These are phyloP conservation scores for Pica pica DNA, from an alignment of 2,113 vertebrate genomes.

Conservation along the genomic window DNA sequence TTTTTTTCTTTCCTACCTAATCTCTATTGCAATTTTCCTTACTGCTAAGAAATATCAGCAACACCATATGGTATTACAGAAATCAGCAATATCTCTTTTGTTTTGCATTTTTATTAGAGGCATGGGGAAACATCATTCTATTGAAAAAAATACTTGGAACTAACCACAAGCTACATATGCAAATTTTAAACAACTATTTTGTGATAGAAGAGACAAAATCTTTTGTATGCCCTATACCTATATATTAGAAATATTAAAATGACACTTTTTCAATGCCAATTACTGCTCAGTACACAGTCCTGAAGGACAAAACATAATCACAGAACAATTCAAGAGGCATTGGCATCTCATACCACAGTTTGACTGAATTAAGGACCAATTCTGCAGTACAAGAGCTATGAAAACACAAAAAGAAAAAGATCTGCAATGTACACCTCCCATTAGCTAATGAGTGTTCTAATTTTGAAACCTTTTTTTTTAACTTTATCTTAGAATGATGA, in stretches of 20 bases:
- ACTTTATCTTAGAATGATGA: neutral
- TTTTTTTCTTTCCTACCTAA: constrained; percentile 8
- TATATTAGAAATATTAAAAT: neutral
- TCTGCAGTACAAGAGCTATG: neutral
- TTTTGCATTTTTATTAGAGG: neutral
- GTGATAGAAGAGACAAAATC: neutral
- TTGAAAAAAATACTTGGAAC: neutral
- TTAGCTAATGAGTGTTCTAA: neutral
- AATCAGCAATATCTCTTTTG: neutral
- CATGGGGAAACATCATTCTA: neutral
- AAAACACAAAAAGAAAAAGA: neutral
- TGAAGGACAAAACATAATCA: constrained; percentile 13
- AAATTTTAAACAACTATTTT: neutral
- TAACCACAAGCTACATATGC: neutral
- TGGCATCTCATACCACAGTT: neutral
- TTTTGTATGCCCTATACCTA: neutral
- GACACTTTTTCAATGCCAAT: neutral
- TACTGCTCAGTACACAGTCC: neutral
- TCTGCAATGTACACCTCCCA: neutral
- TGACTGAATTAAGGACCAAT: neutral
- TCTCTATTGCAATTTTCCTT: neutral
- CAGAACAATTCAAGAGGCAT: neutral
- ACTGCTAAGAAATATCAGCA: constrained; percentile 4
- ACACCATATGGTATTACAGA: neutral
- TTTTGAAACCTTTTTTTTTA: neutral